Evolutionary conservation across 2,888 invertebrate species (phyloP).

Genomic region (Agriotes lineatus): DNA sequence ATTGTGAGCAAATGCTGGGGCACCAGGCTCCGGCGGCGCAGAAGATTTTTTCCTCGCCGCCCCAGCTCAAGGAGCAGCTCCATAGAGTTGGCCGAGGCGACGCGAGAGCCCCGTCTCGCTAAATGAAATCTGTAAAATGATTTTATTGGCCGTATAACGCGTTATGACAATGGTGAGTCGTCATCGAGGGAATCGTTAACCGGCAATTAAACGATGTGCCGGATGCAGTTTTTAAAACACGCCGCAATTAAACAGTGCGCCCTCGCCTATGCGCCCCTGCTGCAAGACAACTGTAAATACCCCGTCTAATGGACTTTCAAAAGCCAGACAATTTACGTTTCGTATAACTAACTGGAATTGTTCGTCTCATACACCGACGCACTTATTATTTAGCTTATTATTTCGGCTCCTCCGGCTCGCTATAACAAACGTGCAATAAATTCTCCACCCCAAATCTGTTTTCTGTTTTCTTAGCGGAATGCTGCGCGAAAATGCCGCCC

Average conservation of each 20-base stretch:
- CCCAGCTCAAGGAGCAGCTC: too few species aligned
- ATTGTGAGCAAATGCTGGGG: constrained; percentile 45
- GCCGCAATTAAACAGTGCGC: constrained; percentile 46
- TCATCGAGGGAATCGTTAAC: constrained; percentile 64
- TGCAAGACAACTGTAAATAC: constrained; percentile 55
- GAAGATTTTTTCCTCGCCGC: constrained; percentile 8
- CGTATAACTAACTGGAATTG: constrained; percentile 35
- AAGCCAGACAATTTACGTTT: constrained; percentile 53
- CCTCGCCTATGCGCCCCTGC: constrained; percentile 48
- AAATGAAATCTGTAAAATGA: constrained; percentile 57
- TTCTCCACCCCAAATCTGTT: constrained; percentile 19
- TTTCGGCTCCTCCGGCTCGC: constrained; percentile 7
- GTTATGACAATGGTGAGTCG: constrained; percentile 58
- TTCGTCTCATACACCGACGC: constrained; percentile 28
- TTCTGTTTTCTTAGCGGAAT: constrained; percentile 14
- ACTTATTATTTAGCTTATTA: constrained; percentile 35
- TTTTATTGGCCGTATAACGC: constrained; percentile 62
- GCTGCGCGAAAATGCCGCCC: background rate
- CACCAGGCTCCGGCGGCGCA: background rate
- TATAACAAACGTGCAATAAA: constrained; percentile 21
- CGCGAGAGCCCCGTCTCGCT: constrained; percentile 39
- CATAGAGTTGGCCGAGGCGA: too few species aligned
- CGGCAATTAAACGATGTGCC: constrained; percentile 64
- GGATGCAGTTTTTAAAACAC: constrained; percentile 56
- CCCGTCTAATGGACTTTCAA: constrained; percentile 57